These are phyloP conservation scores for Darevskia mixta DNA, from an alignment of 2,797 vertebrate species.

Conservation along the genomic window DNA sequence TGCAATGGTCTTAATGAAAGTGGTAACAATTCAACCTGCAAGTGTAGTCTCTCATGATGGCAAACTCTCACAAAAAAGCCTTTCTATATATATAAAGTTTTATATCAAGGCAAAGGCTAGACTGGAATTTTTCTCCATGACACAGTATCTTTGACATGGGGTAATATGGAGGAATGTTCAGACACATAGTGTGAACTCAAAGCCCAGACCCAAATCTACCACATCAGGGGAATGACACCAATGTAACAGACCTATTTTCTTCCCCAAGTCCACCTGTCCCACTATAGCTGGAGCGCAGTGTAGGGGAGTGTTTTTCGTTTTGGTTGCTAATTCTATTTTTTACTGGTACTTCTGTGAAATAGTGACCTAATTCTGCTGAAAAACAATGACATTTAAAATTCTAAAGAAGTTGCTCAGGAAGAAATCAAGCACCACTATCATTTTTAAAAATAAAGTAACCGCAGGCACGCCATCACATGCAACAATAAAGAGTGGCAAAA, in stretches of 20 bases:
- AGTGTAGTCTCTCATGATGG: not conserved
- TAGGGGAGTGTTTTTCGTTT: not conserved
- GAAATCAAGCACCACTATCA: constrained; percentile 4
- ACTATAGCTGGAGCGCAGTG: not conserved
- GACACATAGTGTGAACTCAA: not conserved
- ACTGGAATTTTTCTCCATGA: not conserved
- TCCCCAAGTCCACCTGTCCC: not conserved
- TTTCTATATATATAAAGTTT: not conserved
- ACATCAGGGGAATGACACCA: not conserved
- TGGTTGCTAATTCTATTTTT: not conserved
- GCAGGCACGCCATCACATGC: not conserved
- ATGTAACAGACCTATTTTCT: not conserved
- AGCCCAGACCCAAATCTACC: not conserved
- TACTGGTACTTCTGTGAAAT: not conserved
- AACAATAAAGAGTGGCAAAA: constrained; percentile 5
- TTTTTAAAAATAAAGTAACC: constrained; percentile 4
- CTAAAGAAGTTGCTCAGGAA: not conserved
- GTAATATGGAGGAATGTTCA: not conserved
- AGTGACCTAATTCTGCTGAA: constrained; percentile 37
- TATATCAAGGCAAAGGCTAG: not conserved
- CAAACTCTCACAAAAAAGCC: not conserved
- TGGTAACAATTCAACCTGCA: not conserved
- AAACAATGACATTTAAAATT: not conserved
- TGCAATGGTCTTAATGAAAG: too few species aligned
- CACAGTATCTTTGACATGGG: not conserved